Evolutionary conservation across 2,888 invertebrate species (phyloP).

Genomic region (Sussaba pulchella): DNA sequence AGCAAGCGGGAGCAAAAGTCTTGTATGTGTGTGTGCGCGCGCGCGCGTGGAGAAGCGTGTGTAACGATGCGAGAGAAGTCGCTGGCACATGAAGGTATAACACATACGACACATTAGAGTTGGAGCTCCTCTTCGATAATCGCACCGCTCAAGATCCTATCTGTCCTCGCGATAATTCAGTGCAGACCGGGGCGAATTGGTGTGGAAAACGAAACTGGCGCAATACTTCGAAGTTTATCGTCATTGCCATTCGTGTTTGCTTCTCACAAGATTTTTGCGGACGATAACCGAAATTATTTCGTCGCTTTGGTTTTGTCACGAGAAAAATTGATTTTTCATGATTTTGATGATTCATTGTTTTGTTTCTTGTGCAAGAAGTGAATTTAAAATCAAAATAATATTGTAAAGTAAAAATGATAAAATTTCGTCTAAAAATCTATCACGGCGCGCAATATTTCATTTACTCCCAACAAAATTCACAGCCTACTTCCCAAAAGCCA

Average conservation of each 20-base stretch:
- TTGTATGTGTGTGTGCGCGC: slow-evolving; percentile 11
- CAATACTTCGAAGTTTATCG: slow-evolving; percentile 1
- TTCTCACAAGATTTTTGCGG: background rate
- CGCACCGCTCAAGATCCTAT: slow-evolving; percentile 31
- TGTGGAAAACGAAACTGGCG: background rate
- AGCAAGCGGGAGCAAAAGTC: slow-evolving; percentile 42
- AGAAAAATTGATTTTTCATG: background rate
- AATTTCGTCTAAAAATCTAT: too few species aligned
- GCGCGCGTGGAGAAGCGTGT: slow-evolving; percentile 49
- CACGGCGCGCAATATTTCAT: too few species aligned
- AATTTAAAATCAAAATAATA: too few species aligned
- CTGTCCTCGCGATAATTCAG: slow-evolving; percentile 12
- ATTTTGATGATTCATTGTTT: too few species aligned
- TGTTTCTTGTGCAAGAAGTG: too few species aligned
- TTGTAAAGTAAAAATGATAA: too few species aligned
- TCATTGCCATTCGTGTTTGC: background rate
- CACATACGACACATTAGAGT: slow-evolving; percentile 12
- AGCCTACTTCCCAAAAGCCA: too few species aligned
- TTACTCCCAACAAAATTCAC: too few species aligned
- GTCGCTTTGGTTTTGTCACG: background rate
- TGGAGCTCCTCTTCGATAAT: slow-evolving; percentile 25
- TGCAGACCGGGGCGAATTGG: slow-evolving; percentile 2
- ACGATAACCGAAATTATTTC: background rate
- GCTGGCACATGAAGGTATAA: slow-evolving; percentile 12
- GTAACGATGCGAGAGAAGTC: slow-evolving; percentile 23